Base-by-base conservation (phyloP, 2,797 vertebrate genomes). In the Lutjanus argentimaculatus region DNA sequence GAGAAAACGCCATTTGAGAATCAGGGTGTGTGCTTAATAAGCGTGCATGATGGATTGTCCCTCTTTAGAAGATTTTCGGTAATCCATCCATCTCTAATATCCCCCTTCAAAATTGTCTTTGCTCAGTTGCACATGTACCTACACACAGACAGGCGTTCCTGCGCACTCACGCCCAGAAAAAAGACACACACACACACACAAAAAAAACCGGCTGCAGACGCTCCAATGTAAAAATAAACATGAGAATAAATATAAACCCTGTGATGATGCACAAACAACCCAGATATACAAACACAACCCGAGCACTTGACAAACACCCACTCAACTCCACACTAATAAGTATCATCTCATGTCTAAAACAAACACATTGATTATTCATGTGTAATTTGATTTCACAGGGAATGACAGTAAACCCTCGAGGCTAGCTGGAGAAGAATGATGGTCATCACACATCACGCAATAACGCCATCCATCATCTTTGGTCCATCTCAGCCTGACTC, bases 11-110 rank as follows among this genome's bases (percentile, higher is more conserved):
- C 90, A 88, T 91, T 82, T 80, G 84, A 93, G 88, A 91, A 88
- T 87, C 84, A 77, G 87, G 79, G 79, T 81, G 87, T 93, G 91
- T 86, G 91, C 86, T 93, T 93, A 93, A 94, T 95, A 94, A 92
- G 93, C 90, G 85, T 92, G 88, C 84, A 92, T 93, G 93, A 95
- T 94, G 91, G 94, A 95, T 94, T 89, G 92, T 93, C 89, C 88
- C 92, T 92, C 89, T 93, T 95, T 94, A 94, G 88, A 87, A 94
- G 90, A 94, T 89, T 93, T 92, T 91, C 85, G 10, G 91, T 94
- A 94, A 94, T 95, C 95, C 93, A 93, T 95, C 94, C 91, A 95
- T 95, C 94, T 93, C 88, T 92, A 92, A 94, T 95, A 94, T 90
- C 87, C 84, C 82, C 79, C 90, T 92, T 92, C 86, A 92, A 92